Evolutionary conservation across 2,113 vertebrate genomes (phyloP), one percentile per base, ranked within the genome.

Genomic region (Megaleporinus macrocephalus): DNA sequence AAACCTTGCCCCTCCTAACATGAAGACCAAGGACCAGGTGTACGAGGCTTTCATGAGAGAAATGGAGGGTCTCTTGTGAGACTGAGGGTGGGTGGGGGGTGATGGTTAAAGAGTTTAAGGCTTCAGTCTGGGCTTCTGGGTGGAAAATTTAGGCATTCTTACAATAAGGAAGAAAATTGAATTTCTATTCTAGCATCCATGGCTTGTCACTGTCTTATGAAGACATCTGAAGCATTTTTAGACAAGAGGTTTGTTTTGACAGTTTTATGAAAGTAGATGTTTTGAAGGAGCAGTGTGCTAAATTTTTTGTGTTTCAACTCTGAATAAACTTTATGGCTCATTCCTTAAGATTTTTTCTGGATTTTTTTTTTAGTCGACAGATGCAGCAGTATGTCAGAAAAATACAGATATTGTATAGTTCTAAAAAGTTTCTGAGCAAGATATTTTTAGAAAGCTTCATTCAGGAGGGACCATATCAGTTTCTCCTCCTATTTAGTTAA

Each of bases 1-100:
- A n/a, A 91, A 93, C 0, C 93, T 95, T 33, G 94, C 88, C 89
- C 95, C 83, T 82, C 89, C 96, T 85, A 97, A 89, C 73, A 95
- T 99, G 93, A 97, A 98, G 92, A 99, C 97, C 76, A 99, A 99
- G 92, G 98, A 99, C 94, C 97, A 99, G 87, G 95, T 99, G 78
- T 99, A 99, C 86, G 98, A 99, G 91, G 97, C 97, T 36, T 99
- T 99, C 87, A 99, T 99, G 98, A 97, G 98, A 81, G 98, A 99
- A 90, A 99, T 99, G 98, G 96, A 99, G 86, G 97, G 98, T 80
- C 95, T 99, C 5, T 96, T 99, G 55, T 96, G 90, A 92, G 74
- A 86, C 70, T 84, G 1, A 0, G 14, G 68, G 72, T 47, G 1
- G 10, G 2, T 10, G 20, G 44, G 51, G 47, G 2, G 12, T 24